Evolutionary conservation across 2,888 invertebrate species (phyloP).

Genomic region (Xestobium rufovillosum): DNA sequence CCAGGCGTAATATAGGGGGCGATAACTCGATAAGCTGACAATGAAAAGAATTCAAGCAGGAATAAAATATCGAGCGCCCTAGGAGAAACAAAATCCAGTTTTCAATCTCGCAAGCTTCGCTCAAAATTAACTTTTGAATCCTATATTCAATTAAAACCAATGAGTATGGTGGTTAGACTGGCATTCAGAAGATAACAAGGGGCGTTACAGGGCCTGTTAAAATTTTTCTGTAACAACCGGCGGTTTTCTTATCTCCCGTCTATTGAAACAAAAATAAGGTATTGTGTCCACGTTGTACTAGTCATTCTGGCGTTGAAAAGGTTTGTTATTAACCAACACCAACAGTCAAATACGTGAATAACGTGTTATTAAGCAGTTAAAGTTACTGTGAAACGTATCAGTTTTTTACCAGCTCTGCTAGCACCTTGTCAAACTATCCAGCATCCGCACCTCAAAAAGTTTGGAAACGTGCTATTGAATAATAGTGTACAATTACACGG

Average conservation of each 20-base stretch:
- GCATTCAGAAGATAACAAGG: constrained; percentile 36
- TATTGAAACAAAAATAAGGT: constrained; percentile 32
- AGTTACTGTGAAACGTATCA: too few species aligned
- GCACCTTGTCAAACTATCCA: too few species aligned
- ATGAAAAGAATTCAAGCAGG: constrained; percentile 31
- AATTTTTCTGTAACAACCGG: constrained; percentile 35
- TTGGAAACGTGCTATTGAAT: too few species aligned
- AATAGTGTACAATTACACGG: too few species aligned
- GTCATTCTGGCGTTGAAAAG: constrained; percentile 32
- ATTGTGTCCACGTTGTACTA: constrained; percentile 25
- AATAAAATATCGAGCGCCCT: constrained; percentile 26
- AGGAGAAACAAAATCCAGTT: constrained; percentile 7
- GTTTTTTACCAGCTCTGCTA: too few species aligned
- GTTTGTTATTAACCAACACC: constrained; percentile 35
- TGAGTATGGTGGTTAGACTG: constrained; percentile 37
- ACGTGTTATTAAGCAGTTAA: constrained; percentile 32
- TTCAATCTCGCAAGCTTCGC: constrained; percentile 10
- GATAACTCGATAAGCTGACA: constrained; percentile 40
- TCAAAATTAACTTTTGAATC: constrained; percentile 28
- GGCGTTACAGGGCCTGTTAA: constrained; percentile 36
- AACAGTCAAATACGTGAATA: constrained; percentile 36
- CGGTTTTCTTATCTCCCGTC: constrained; percentile 24
- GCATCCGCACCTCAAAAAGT: too few species aligned
- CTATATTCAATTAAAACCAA: constrained; percentile 38
- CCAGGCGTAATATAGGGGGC: constrained; percentile 38